Evolutionary conservation across 2,797 vertebrate genomes (phyloP).

Genomic region (Gastrophryne carolinensis): DNA sequence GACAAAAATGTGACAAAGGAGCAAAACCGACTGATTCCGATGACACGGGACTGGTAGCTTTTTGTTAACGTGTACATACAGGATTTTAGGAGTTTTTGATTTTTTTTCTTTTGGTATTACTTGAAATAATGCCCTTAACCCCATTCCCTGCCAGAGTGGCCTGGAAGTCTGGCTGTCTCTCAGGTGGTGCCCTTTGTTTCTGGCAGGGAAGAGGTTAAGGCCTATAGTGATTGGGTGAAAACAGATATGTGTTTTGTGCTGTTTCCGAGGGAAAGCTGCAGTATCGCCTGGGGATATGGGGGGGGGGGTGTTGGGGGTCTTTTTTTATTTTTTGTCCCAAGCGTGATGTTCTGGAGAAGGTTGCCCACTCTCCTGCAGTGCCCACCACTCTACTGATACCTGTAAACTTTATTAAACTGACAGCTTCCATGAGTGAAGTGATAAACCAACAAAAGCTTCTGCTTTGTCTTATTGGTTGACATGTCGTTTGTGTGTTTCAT

Average conservation of each 20-base stretch:
- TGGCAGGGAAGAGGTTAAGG: background rate
- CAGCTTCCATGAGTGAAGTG: constrained; percentile 48
- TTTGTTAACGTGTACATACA: constrained; percentile 46
- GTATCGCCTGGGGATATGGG: constrained; percentile 21
- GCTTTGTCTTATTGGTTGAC: constrained; percentile 21
- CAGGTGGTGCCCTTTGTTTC: background rate
- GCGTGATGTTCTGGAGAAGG: background rate
- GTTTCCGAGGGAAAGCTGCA: constrained; percentile 39
- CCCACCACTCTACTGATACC: constrained; percentile 40
- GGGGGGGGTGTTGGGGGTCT: background rate
- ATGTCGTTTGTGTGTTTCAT: constrained; percentile 12
- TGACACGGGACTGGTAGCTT: constrained; percentile 36
- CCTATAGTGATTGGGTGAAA: constrained; percentile 31
- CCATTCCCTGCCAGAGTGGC: constrained; percentile 2
- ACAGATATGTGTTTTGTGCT: constrained; percentile 39
- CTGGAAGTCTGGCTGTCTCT: background rate
- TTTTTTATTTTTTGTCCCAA: background rate
- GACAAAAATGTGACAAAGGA: background rate
- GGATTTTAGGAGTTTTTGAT: constrained; percentile 45
- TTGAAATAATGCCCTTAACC: constrained; percentile 32
- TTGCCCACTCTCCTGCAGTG: constrained; percentile 19
- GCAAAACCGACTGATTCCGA: background rate
- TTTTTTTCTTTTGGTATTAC: constrained; percentile 41
- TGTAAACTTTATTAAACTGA: constrained; percentile 48
- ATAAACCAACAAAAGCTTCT: constrained; percentile 22